These are phyloP conservation scores for Phodopus roborovskii DNA, from an alignment of 2,113 vertebrate genomes.

Conservation along the genomic window DNA sequence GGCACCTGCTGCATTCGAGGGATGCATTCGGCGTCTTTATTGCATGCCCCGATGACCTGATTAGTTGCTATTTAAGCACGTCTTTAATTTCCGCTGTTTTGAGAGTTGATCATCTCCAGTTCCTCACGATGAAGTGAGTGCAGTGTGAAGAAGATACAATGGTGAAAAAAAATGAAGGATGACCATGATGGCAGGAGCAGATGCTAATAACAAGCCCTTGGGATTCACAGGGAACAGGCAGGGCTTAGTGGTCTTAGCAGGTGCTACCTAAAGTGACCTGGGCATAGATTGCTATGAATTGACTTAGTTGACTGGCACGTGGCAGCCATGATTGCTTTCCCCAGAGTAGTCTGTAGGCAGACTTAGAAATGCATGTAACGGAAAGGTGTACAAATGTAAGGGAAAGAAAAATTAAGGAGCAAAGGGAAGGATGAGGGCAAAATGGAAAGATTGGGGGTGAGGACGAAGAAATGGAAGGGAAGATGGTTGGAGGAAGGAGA, in stretches of 20 bases:
- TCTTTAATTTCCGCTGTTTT: slow-evolving; percentile 84
- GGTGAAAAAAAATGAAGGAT: slow-evolving; percentile 36
- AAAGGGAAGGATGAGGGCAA: not conserved
- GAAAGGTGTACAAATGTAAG: not conserved
- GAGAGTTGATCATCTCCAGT: slow-evolving; percentile 70
- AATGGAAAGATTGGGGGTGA: not conserved
- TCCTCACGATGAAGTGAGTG: slow-evolving; percentile 75
- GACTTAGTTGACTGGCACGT: slow-evolving; percentile 52
- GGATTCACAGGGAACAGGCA: slow-evolving; percentile 87
- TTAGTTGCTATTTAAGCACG: slow-evolving; percentile 84
- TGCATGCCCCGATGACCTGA: slow-evolving; percentile 70
- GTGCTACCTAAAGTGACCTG: slow-evolving; percentile 81
- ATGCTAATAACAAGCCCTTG: slow-evolving; percentile 73
- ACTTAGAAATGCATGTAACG: not conserved
- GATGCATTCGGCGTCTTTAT: slow-evolving; percentile 81
- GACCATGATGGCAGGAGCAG: slow-evolving; percentile 75
- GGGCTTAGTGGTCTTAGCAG: slow-evolving; percentile 87
- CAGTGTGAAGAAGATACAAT: slow-evolving; percentile 75
- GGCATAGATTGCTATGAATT: slow-evolving; percentile 88
- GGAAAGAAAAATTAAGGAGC: not conserved
- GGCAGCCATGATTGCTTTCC: slow-evolving; percentile 41
- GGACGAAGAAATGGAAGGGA: not conserved
- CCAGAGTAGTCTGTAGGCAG: slow-evolving; percentile 13
- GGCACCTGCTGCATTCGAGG: slow-evolving; percentile 83
- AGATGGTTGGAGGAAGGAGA: too few relatives aligned